Conservation (phyloP, 2,797 vertebrate genomes). For the Ctenosaura bakeri region DNA sequence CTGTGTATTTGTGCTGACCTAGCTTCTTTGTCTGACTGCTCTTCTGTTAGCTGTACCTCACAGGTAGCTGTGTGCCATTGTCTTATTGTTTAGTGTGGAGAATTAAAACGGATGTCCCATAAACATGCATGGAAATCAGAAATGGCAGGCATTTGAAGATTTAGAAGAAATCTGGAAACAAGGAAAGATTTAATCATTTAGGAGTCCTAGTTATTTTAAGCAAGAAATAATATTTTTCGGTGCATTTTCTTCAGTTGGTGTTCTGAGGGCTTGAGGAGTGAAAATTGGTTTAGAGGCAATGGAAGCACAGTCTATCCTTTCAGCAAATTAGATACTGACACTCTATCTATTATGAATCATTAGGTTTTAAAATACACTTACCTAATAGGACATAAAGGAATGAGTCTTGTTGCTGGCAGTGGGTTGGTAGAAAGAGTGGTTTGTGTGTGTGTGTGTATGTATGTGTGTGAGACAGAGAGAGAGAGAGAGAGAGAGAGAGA, state of each 20-base stretch:
- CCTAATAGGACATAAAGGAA: neutral
- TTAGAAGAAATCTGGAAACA: neutral
- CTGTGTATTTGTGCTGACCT: constrained; percentile 13
- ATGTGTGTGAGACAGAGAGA: too few species aligned
- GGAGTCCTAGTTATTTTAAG: neutral
- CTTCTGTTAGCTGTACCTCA: rapidly evolving
- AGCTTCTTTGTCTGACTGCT: constrained; percentile 2
- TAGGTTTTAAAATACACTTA: neutral
- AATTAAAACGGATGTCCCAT: neutral
- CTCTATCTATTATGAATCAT: neutral
- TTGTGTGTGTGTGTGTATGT: neutral
- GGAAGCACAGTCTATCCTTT: neutral
- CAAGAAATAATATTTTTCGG: neutral
- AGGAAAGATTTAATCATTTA: neutral
- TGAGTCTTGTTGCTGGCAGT: neutral
- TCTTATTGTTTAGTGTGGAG: neutral
- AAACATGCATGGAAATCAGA: neutral
- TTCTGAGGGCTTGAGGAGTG: neutral
- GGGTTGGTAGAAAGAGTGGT: too few species aligned
- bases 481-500: too few species aligned
- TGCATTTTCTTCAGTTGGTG: neutral
- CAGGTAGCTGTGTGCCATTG: neutral
- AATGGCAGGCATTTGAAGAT: neutral
- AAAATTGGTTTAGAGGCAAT: neutral
- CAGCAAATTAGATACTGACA: too few species aligned